A percentile compares a stretch with the other conserved stretches of the same genome.
Conservation (phyloP, 1,140 invertebrate genomes). For the Brachystomella parvula region DNA sequence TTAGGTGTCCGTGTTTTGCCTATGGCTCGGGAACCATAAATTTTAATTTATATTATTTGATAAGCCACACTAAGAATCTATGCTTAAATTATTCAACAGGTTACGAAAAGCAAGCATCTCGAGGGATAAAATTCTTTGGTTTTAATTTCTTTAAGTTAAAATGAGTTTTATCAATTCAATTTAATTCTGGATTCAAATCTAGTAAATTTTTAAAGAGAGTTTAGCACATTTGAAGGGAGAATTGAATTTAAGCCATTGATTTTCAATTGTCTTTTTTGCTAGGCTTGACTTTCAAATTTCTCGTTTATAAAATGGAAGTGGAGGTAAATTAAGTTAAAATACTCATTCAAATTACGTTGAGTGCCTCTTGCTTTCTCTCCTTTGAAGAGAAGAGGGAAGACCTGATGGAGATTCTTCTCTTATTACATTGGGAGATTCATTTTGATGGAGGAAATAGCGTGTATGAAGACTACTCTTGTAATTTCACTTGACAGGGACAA, state of each 20-base stretch:
- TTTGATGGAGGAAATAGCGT: background rate
- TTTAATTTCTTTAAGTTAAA: background rate
- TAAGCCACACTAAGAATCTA: background rate
- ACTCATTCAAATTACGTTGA: background rate
- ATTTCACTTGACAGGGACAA: background rate
- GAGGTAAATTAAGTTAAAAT: conserved; percentile 10
- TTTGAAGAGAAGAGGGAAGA: background rate
- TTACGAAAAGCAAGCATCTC: too few species aligned
- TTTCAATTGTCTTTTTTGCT: background rate
- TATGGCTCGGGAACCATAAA: background rate
- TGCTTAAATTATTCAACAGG: too few species aligned
- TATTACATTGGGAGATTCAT: background rate
- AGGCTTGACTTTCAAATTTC: background rate
- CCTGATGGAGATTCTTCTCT: background rate
- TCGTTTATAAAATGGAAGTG: background rate
- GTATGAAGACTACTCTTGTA: background rate
- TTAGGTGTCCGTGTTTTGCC: background rate
- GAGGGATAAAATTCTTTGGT: too few species aligned
- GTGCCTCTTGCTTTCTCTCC: background rate
- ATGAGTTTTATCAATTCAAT: background rate
- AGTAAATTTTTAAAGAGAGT: background rate
- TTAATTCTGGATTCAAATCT: too few species aligned
- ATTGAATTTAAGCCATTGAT: too few species aligned
- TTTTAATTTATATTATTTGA: background rate
- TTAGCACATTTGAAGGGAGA: too few species aligned